These are phyloP conservation scores for Thymelicus lineola DNA, from an alignment of 2,888 invertebrate genomes.

Conservation along the genomic window DNA sequence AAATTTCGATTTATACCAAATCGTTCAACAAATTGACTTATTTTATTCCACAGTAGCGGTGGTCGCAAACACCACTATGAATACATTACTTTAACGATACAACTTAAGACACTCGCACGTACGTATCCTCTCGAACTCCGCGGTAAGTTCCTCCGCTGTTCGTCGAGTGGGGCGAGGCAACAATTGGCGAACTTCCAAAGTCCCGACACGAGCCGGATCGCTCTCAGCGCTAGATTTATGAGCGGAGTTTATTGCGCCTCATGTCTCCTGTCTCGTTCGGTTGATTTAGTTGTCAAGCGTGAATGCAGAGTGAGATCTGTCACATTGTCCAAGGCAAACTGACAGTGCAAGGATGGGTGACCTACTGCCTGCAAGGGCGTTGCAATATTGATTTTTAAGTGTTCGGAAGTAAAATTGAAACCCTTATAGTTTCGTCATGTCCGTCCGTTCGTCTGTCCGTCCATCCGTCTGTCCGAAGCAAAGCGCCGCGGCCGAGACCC, in stretches of 20 bases:
- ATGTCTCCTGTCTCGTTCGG: constrained; percentile 1
- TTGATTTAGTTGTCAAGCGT: neutral
- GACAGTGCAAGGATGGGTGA: too few species aligned
- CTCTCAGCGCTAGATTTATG: constrained; percentile 5
- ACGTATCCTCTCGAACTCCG: neutral
- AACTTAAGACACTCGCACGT: neutral
- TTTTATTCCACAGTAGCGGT: neutral
- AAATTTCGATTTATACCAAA: too few species aligned
- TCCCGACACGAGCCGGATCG: neutral
- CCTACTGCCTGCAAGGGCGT: too few species aligned
- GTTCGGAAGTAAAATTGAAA: too few species aligned
- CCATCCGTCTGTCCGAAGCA: too few species aligned
- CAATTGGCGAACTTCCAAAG: constrained; percentile 7
- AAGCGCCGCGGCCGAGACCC: too few species aligned
- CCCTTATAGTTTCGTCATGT: too few species aligned
- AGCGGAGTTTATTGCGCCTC: neutral
- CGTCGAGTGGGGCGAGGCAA: neutral
- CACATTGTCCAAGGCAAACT: neutral
- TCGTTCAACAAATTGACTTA: too few species aligned
- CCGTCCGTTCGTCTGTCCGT: too few species aligned
- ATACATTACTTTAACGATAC: neutral
- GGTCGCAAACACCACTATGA: neutral
- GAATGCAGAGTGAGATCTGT: neutral
- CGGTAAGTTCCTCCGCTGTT: neutral
- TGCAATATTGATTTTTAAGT: too few species aligned